phyloP scores from a whole-genome alignment of 2,888 invertebrate species.

The Prostheceraeus crozeri region DNA sequence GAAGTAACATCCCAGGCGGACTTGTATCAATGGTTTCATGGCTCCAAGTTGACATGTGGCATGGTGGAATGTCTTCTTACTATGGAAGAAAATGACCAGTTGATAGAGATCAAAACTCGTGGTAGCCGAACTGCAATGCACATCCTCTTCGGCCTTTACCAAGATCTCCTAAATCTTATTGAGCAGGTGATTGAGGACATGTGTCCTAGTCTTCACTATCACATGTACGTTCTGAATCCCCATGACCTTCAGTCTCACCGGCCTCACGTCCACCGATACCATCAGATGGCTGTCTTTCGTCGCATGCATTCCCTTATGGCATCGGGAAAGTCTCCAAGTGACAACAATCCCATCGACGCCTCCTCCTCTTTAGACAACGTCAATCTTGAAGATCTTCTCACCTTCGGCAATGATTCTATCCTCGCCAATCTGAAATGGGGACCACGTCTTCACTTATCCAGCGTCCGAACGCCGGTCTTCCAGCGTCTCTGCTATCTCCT shows the following conservation, averaged over 20 bases:
- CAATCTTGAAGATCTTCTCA: slow-evolving; percentile 61
- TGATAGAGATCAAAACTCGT: slow-evolving; percentile 65
- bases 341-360: slow-evolving; percentile 2
- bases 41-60: slow-evolving; percentile 64
- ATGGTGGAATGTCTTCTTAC: slow-evolving; percentile 66
- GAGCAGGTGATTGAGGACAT: slow-evolving; percentile 64
- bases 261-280: slow-evolving; percentile 41
- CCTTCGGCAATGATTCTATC: slow-evolving; percentile 61
- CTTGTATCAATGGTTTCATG: slow-evolving; percentile 67
- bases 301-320: slow-evolving; percentile 38
- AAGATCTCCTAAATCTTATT: slow-evolving; percentile 64
- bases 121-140: slow-evolving; percentile 60
- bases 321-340: slow-evolving; percentile 34
- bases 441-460: slow-evolving; percentile 62
- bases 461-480: slow-evolving; percentile 63
- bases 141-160: slow-evolving; percentile 64
- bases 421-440: slow-evolving; percentile 58
- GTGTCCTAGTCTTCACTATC: slow-evolving; percentile 65
- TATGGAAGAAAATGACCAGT: slow-evolving; percentile 58
- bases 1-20: slow-evolving; percentile 62
- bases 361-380: slow-evolving; percentile 53
- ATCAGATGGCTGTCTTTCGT: slow-evolving; percentile 37
- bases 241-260: slow-evolving; percentile 60
- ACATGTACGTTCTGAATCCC: slow-evolving; percentile 65
- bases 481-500: slow-evolving; percentile 58